Evolutionary conservation across 92 coral and sea anemone genomes (phyloP).

Genomic region (Ricordea florida): DNA sequence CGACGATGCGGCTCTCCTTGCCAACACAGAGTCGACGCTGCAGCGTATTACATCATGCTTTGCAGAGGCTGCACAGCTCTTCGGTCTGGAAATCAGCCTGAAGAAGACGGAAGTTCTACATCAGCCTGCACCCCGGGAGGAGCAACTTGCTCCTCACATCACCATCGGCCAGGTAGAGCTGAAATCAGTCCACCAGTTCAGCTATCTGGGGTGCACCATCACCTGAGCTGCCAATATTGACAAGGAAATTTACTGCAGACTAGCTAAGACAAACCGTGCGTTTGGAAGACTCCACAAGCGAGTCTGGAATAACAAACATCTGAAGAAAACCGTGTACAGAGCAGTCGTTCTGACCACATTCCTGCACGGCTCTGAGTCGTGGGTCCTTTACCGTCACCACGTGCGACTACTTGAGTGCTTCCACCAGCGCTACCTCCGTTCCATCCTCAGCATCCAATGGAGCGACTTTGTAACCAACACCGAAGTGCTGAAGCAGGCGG

Average conservation of each 20-base stretch:
- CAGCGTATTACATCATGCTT: not conserved
- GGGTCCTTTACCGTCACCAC: conserved; percentile 1
- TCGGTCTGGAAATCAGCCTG: conserved; percentile 12
- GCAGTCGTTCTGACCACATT: too few species aligned
- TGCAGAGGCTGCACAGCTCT: not conserved
- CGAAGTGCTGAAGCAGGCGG: conserved; percentile 19
- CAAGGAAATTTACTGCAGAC: conserved; percentile 3
- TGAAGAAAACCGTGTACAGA: too few species aligned
- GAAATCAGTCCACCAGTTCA: not conserved
- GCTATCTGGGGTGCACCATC: conserved; percentile 25
- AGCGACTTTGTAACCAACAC: conserved; percentile 20
- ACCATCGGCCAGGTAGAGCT: not conserved
- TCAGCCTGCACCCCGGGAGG: conserved; percentile 4
- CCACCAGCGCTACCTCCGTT: conserved; percentile 8
- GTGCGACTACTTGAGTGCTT: not conserved
- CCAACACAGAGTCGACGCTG: not conserved
- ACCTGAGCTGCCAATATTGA: not conserved
- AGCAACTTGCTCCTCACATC: not conserved
- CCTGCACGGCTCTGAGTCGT: conserved; percentile 9
- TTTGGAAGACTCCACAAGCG: not conserved
- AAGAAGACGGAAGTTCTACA: conserved; percentile 8
- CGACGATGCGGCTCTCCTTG: conserved; percentile 9
- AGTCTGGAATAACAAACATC: conserved; percentile 7
- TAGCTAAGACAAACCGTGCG: conserved; percentile 8
- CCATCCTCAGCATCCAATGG: conserved; percentile 1